These are phyloP conservation scores for Bombus polaris DNA, from an alignment of 1,140 invertebrate species.

Conservation along the genomic window DNA sequence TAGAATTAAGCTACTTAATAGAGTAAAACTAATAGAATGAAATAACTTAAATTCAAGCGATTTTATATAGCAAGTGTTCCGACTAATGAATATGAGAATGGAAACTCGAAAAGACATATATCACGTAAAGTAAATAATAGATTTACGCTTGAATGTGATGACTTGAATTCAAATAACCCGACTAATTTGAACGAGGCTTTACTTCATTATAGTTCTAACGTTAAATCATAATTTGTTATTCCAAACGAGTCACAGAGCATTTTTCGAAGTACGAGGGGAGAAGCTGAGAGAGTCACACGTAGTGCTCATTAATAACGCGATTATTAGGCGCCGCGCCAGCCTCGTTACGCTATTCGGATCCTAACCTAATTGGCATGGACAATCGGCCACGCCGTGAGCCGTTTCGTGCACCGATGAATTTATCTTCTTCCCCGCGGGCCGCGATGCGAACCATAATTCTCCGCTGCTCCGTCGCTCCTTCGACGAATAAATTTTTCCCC, in stretches of 20 bases:
- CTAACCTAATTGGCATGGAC: conserved; percentile 76
- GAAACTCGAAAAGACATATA: background rate
- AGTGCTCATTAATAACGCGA: conserved; percentile 74
- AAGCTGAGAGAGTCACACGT: conserved; percentile 22
- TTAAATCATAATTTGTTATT: background rate
- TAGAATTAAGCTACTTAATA: no score
- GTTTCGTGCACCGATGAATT: conserved; percentile 72
- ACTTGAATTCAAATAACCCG: background rate
- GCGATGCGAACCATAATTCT: conserved; percentile 66
- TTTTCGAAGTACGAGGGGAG: background rate
- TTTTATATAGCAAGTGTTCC: background rate
- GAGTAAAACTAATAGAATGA: background rate
- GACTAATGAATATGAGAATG: no score
- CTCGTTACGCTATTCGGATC: conserved; percentile 72
- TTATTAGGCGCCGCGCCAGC: conserved; percentile 75
- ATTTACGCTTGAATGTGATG: background rate
- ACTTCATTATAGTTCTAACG: background rate
- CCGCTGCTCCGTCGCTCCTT: conserved; percentile 23
- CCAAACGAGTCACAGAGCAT: background rate
- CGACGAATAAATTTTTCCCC: conserved; percentile 63
- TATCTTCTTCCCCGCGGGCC: conserved; percentile 67
- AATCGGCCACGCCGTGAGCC: conserved; percentile 70
- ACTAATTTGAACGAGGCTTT: background rate
- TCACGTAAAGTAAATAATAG: background rate
- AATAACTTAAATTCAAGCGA: background rate